Base-by-base conservation (phyloP, 2,888 invertebrate species). In the Yponomeuta malinellus region DNA sequence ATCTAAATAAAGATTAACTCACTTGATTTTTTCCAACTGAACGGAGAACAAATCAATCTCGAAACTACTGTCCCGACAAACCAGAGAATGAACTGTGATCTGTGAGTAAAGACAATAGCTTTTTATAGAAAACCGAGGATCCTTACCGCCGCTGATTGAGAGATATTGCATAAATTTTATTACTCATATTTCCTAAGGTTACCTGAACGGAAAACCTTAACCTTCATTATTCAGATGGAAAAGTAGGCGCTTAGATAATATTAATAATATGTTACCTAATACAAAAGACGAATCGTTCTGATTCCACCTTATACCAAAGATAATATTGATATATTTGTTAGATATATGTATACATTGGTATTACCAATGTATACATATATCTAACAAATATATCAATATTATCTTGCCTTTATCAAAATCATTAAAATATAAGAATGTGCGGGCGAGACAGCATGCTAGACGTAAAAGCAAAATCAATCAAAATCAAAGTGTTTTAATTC, bases 61-160 rank as follows among this genome's bases (percentile, higher is more conserved):
- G 52, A 59, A 59, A 59, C 52, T 15, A 59, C 52, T 59, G 15
- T 59, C 15, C 2, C 15, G 52, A 15, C 15, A 10, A 59, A 59
- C 5, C 52, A 59, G 52, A 59, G 12, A 59, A 12, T 15, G 15
- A 59, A 59, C 52, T 59, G 52, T 59, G 52, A 59, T 59, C 15
- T 59, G 52, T 59, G 52, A 15, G 15, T 59, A 15, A 59, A 59
- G 12, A 59, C 52, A 59, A 59, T 59, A 59, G 52, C 52, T 59
- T 59, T 59, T 59, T 59, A 59, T 59, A 59, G 12, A 59, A 59
- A 59, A 59, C 52, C 52, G 52, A 59, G 52, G 52, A 59, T 59
- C 52, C 52, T 59, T 15, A 59, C 52, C 52, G 52, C 15, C 2
- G 3, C 52, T 59, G 52, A 15, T 12, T 3, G 52, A 59, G 4